Evolutionary conservation across 2,888 invertebrate species (phyloP), one percentile per base, ranked within the genome.

Genomic region (Agriopis leucophaearia): DNA sequence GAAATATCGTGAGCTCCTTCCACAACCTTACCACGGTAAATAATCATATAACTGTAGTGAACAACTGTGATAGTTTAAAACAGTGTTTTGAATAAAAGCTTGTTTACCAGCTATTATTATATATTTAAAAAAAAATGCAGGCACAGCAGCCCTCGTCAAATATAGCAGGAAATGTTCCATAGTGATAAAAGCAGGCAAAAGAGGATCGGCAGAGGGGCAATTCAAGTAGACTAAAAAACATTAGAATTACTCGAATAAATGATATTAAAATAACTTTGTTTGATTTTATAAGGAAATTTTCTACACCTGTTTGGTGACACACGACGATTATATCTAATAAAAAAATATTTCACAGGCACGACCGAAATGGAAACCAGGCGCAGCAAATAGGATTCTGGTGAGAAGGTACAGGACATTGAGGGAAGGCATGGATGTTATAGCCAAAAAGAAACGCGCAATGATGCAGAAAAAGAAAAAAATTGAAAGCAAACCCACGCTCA

Each of bases 311-410:
- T 45, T 45, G 9, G 18, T 18, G 15, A 27, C 1, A 27, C 3
- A 27, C 27, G 5, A 5, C 12, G 9, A 51, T 52, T 38, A 6
- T 10, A 15, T 54, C 15, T 15, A 54, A 54, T 10, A 36, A 54
- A 54, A 6, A 10, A 12, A 6, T 54, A 16, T 38, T 67, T 84
- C 81, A 60, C 77, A 94, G 94, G 80, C 81, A 59, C 85, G 93
- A 16, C 91, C 92, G 5, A 86, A 87, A 68, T 94, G 94, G 94
- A 88, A 80, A 71, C 94, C 94, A 8, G 94, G 94, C 12, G 94
- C 94, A 64, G 88, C 86, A 12, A 86, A 88, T 69, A 92, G 89
- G 75, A 78, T 87, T 45, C 78, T 93, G 64, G 90, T 92, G 0
- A 83, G 90, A 78, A 83, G 83, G 56, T 92, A 92, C 62, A 85